A percentile compares a stretch with the other conserved stretches of the same genome.
These are phyloP conservation scores for Eulithis testata DNA, from an alignment of 2,888 invertebrate species.

Conservation along the genomic window DNA sequence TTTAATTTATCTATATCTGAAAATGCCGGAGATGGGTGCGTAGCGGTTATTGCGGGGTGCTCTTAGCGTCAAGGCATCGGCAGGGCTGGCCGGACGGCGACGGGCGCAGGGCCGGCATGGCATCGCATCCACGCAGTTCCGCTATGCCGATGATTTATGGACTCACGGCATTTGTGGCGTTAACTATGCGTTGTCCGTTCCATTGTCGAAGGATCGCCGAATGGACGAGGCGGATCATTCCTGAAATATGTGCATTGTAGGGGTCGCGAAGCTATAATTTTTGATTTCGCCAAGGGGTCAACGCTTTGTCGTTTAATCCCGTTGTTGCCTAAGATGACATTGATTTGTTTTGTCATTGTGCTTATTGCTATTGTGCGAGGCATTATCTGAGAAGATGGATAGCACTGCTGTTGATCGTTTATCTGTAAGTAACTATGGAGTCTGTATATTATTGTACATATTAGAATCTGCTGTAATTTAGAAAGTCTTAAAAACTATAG, in stretches of 20 bases:
- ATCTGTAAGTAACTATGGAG: too few relatives aligned
- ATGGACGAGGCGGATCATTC: slow-evolving; percentile 73
- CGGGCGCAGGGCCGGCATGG: slow-evolving; percentile 18
- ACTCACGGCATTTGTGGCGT: slow-evolving; percentile 76
- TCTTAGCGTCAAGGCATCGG: slow-evolving; percentile 49
- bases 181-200: slow-evolving; percentile 76
- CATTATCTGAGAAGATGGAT: slow-evolving; percentile 43
- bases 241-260: slow-evolving; percentile 69
- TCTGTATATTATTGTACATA: too few relatives aligned
- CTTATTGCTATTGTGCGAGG: slow-evolving; percentile 45
- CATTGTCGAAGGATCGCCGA: slow-evolving; percentile 73
- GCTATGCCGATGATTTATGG: slow-evolving; percentile 82
- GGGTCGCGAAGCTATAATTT: slow-evolving; percentile 66
- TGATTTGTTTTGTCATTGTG: slow-evolving; percentile 58
- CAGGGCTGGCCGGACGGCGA: slow-evolving; percentile 37
- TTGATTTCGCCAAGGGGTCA: slow-evolving; percentile 71
- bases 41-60: slow-evolving; percentile 74
- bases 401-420: slow-evolving; percentile 38
- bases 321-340: slow-evolving; percentile 55
- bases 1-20: slow-evolving; percentile 82
- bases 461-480: too few relatives aligned
- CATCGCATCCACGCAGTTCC: slow-evolving; percentile 68
- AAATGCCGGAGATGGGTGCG: slow-evolving; percentile 71
- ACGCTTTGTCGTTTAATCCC: slow-evolving; percentile 60
- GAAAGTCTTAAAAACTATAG: too few relatives aligned